phyloP scores from a whole-genome alignment of 2,888 invertebrate genomes.

The Tetramorium bicarinatum region DNA sequence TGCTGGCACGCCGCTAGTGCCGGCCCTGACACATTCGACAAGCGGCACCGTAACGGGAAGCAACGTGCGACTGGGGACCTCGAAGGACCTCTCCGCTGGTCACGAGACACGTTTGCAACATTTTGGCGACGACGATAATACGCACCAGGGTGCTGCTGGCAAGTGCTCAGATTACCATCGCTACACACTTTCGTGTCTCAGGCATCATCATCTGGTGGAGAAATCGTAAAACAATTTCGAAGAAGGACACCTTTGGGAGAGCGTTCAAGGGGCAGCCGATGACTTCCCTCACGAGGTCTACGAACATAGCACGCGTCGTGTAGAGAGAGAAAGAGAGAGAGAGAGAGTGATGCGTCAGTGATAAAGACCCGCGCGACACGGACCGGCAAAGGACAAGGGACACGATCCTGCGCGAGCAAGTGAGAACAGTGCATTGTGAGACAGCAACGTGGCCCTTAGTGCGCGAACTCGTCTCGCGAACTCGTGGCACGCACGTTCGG shows the following conservation, averaged over 20 bases:
- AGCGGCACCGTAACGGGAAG: slow-evolving; percentile 86
- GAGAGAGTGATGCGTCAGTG: slow-evolving; percentile 32
- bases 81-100: slow-evolving; percentile 79
- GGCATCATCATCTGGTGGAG: slow-evolving; percentile 51
- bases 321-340: background rate
- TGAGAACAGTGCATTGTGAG: slow-evolving; percentile 37
- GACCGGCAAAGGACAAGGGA: background rate
- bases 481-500: slow-evolving; percentile 51
- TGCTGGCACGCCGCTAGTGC: slow-evolving; percentile 83
- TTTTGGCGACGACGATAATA: slow-evolving; percentile 71
- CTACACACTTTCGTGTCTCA: slow-evolving; percentile 51
- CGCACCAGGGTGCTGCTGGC: slow-evolving; percentile 61
- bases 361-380: slow-evolving; percentile 19
- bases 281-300: background rate
- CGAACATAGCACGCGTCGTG: background rate
- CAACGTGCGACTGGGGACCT: slow-evolving; percentile 86
- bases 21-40: slow-evolving; percentile 86
- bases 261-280: background rate
- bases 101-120: slow-evolving; percentile 75
- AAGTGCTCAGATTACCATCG: slow-evolving; percentile 68
- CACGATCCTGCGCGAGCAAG: slow-evolving; percentile 26
- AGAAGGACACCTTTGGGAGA: slow-evolving; percentile 52
- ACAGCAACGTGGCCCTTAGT: slow-evolving; percentile 16
- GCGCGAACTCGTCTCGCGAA: slow-evolving; percentile 49
- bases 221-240: slow-evolving; percentile 58